Evolutionary conservation across 2,113 vertebrate species (phyloP).

Genomic region (western clawed frog (Xenopus tropicalis)): UCB_Xtro_10.0 CM004447.2:94778501-94779000

Average conservation of each 20-base stretch:
- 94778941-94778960: constrained; percentile 14
- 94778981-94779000: background rate
- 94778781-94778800: constrained; percentile 23
- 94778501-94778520: constrained; percentile 36
- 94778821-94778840: constrained; percentile 33
- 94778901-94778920: constrained; percentile 21
- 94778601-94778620: constrained; percentile 70
- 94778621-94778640: background rate
- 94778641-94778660: background rate
- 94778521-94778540: constrained; percentile 35
- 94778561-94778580: too few species aligned
- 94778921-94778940: constrained; percentile 23
- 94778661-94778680: background rate
- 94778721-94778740: constrained; percentile 3
- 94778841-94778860: constrained; percentile 45
- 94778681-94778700: constrained; percentile 10
- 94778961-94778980: constrained; percentile 2
- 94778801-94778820: constrained; percentile 23
- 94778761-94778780: constrained; percentile 25
- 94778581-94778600: constrained; percentile 38
- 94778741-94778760: constrained; percentile 8
- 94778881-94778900: constrained; percentile 35
- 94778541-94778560: background rate
- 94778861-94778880: constrained; percentile 43
- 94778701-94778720: constrained; percentile 29